Base-by-base conservation (phyloP, 2,888 invertebrate species). In the Leptothorax acervorum region DNA sequence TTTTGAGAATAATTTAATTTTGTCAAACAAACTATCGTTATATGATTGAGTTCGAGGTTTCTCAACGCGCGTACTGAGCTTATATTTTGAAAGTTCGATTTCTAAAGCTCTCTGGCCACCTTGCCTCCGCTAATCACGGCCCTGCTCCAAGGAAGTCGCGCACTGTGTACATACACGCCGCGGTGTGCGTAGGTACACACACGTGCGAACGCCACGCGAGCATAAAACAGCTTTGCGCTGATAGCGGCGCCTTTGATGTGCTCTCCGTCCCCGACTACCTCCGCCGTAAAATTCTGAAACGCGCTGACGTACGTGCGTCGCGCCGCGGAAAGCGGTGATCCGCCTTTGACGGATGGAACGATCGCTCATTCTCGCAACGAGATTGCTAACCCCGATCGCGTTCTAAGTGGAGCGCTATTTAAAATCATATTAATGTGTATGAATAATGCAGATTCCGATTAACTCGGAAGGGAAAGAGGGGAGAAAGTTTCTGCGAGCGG, bases 231-330 rank as follows among this genome's bases (percentile, higher is more conserved):
- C 91, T 91, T 91, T 89, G 90, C 90, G 91, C 91, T 91, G 94
- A 94, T 94, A 94, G 94, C 94, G 94, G 94, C 87, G 88, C 92
- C 93, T 94, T 94, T 94, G 94, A 94, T 93, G 79, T 90, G 78
- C 85, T 86, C 66, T 84, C 88, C 88, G 90, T 89, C 87, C 86
- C 88, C 90, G 83, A 89, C 86, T 85, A 88, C 87, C 89, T 88
- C 84, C 85, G 89, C 86, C 86, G 88, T 89, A 90, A 90, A 90
- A 89, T 86, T 88, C 85, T 88, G 86, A 87, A 90, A 90, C 90
- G 86, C 89, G 84, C 89, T 84, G 87, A 57, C 89, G 79, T 87
- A 53, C 87, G 81, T 87, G 85, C 83, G 86, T 82, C 83, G 79
- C 66, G 63, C 60, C 60, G 39, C 18, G 63, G 75, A 82, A 74